A percentile compares a stretch with the other conserved stretches of the same genome.
Evolutionary conservation across 2,797 vertebrate species (phyloP).

Genomic region (Neosilurus hyrtlii): DNA sequence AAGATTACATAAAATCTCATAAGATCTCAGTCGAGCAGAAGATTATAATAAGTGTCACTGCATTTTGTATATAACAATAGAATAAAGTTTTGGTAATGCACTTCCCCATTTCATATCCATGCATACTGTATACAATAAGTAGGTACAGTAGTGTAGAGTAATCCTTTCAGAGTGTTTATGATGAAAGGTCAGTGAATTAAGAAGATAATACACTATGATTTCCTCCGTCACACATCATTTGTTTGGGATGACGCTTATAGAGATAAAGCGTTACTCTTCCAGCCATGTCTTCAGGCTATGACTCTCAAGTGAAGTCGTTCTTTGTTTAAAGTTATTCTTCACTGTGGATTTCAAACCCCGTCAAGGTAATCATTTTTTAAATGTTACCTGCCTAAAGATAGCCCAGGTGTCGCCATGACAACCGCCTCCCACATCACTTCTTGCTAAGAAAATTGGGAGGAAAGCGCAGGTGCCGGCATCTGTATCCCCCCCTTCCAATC

Average conservation of each 20-base stretch:
- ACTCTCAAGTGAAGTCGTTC: constrained; percentile 35
- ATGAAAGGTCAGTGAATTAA: not conserved
- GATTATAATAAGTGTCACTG: not conserved
- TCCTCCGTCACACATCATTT: not conserved
- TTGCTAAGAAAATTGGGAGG: constrained; percentile 53
- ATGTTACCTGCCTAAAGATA: constrained; percentile 62
- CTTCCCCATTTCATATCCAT: not conserved
- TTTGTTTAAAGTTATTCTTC: constrained; percentile 29
- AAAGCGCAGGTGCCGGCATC: constrained; percentile 48
- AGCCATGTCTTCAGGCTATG: constrained; percentile 16
- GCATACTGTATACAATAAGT: not conserved
- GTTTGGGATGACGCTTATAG: not conserved
- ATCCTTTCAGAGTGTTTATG: not conserved
- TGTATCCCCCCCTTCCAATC: constrained; percentile 37
- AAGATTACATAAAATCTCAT: constrained; percentile 12
- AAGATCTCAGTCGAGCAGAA: not conserved
- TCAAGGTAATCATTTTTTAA: constrained; percentile 54
- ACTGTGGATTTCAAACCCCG: constrained; percentile 21
- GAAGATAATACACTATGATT: not conserved
- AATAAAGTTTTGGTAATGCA: not conserved
- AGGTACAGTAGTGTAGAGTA: not conserved
- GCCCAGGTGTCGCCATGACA: constrained; percentile 55
- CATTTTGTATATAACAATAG: not conserved
- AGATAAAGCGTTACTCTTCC: not conserved
- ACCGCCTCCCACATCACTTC: constrained; percentile 54